phyloP scores from a whole-genome alignment of 2,888 invertebrate species.

The Tetropium fuscum region DNA sequence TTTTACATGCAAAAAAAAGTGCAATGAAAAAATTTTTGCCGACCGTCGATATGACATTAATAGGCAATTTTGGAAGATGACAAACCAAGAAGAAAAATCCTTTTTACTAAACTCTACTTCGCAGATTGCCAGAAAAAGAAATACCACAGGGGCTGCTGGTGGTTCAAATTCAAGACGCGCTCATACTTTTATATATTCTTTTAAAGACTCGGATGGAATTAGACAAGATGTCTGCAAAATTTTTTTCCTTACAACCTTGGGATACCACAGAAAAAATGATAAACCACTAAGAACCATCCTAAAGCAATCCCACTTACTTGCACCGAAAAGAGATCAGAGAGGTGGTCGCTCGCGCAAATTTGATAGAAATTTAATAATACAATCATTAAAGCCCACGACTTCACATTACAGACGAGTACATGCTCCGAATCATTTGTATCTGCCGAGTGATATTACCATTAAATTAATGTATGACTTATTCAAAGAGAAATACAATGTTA shows the following conservation, averaged over 20 bases:
- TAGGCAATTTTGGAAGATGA: slow-evolving; percentile 2
- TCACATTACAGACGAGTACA: slow-evolving; percentile 17
- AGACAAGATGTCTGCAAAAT: not conserved
- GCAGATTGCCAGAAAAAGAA: not conserved
- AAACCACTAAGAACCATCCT: not conserved
- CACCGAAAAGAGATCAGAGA: not conserved
- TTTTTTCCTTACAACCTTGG: not conserved
- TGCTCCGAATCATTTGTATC: not conserved
- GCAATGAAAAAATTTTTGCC: not conserved
- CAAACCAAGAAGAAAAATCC: not conserved
- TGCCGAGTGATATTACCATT: slow-evolving; percentile 8
- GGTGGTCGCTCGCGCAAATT: too few relatives aligned
- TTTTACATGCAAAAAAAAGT: not conserved
- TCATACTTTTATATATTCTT: slow-evolving; percentile 1
- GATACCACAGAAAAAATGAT: not conserved
- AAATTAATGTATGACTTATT: slow-evolving; percentile 4
- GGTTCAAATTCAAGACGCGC: not conserved
- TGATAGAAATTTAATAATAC: slow-evolving; percentile 4
- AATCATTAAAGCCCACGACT: slow-evolving; percentile 7
- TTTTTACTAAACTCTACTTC: not conserved
- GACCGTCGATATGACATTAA: not conserved
- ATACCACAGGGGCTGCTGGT: slow-evolving; percentile 6
- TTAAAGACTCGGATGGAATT: not conserved
- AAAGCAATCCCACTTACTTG: too few relatives aligned
- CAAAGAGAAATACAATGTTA: slow-evolving; percentile 3